Conservation (phyloP, 2,888 invertebrate species). For the Limnephilus marmoratus region DNA sequence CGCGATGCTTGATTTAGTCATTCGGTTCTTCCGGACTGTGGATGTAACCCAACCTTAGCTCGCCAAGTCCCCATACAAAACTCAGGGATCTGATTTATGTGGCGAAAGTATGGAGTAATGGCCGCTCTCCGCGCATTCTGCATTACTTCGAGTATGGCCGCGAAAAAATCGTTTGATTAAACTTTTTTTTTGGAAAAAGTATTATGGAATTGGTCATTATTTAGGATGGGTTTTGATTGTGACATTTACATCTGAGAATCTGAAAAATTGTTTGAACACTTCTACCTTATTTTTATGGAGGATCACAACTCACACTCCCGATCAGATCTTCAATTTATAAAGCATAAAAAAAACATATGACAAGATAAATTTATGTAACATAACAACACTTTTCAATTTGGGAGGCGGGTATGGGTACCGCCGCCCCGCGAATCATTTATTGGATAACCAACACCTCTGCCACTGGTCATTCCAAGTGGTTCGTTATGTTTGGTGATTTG, state of each 20-base stretch:
- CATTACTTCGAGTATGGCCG: slow-evolving; percentile 47
- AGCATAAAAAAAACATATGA: background rate
- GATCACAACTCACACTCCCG: background rate
- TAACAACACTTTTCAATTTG: too few relatives aligned
- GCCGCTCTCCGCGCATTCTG: slow-evolving; percentile 51
- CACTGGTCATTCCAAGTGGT: too few relatives aligned
- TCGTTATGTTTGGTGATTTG: too few relatives aligned
- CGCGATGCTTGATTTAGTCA: background rate
- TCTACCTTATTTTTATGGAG: background rate
- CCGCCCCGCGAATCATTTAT: too few relatives aligned
- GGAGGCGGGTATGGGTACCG: too few relatives aligned
- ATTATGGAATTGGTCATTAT: slow-evolving; percentile 34
- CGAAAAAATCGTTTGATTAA: slow-evolving; percentile 46
- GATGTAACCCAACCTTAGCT: slow-evolving; percentile 48
- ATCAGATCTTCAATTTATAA: background rate
- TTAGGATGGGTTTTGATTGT: slow-evolving; percentile 10
- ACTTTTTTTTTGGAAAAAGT: slow-evolving; percentile 12
- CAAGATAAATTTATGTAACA: too few relatives aligned
- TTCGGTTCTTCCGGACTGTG: background rate
- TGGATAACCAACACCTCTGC: too few relatives aligned
- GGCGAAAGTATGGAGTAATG: slow-evolving; percentile 46
- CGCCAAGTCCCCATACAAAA: slow-evolving; percentile 43
- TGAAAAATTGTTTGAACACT: background rate
- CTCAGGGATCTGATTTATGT: slow-evolving; percentile 53
- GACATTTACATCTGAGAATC: background rate